phyloP scores from a whole-genome alignment of 2,797 vertebrate species.

The Tenualosa thibaudeaui region DNA sequence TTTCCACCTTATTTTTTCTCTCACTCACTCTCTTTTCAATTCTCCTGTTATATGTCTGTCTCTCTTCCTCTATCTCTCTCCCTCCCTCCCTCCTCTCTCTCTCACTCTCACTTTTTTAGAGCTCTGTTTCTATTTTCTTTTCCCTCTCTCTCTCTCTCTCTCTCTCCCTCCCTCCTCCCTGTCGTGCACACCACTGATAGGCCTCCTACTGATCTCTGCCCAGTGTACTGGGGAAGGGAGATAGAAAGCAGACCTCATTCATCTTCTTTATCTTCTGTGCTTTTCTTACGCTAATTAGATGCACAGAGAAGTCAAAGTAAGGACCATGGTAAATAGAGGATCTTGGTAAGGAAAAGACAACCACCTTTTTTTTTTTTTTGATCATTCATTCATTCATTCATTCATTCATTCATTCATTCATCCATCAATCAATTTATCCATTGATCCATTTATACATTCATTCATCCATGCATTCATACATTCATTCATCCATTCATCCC shows the following conservation, averaged over 20 bases:
- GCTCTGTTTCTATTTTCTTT: not conserved
- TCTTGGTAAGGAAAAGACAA: not conserved
- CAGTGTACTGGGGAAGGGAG: not conserved
- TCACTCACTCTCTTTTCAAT: too few relatives aligned
- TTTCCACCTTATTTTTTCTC: not conserved
- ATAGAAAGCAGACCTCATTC: not conserved
- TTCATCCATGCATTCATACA: not conserved
- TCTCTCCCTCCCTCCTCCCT: not conserved
- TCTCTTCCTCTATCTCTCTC: not conserved
- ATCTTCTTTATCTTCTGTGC: not conserved
- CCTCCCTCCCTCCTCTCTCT: not conserved
- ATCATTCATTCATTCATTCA: not conserved
- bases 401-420: not conserved
- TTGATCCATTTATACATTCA: not conserved
- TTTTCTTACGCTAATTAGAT: not conserved
- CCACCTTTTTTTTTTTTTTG: too few relatives aligned
- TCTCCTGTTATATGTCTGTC: not conserved
- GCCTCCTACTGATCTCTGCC: not conserved
- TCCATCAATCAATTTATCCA: not conserved
- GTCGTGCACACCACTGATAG: not conserved
- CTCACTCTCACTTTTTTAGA: not conserved
- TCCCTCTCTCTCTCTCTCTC: too few relatives aligned
- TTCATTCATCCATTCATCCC: not conserved
- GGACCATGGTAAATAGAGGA: not conserved
- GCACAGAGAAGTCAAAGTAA: not conserved